Base-by-base conservation (phyloP, 1,140 invertebrate genomes). In the Hypsibius dujardini region DNA sequence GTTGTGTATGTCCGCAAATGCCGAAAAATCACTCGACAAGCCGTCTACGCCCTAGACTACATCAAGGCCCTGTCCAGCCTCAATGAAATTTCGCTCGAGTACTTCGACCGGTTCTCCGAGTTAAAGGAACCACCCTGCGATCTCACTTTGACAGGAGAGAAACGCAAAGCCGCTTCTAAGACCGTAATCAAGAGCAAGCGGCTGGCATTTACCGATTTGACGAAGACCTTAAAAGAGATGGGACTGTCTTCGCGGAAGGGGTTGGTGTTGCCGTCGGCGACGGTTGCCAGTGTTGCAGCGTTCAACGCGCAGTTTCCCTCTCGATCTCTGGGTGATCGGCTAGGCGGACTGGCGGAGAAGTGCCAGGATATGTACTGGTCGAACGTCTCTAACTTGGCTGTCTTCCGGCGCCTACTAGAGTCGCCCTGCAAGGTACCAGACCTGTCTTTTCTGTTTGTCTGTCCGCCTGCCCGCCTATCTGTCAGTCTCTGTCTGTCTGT, bases 351-450 rank as follows among this genome's bases (percentile, higher is more conserved):
- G 50, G 7, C 7, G 50, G 50, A 56, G 50, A 56, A 56, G n/a
- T 56, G 50, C 50, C 7, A 56, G n/a, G 50, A 56, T 7, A n/a
- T n/a, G 7, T 56, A 12, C 50, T 56, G 7, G 7, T 7, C 50
- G 7, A 56, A 56, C 50, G 7, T 12, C 50, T 7, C 50, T 3
- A 12, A 67, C 12, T 15, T 67, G 62, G 62, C 62, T 42, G 12
- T 67, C 42, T 67, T 67, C 42, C 62, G 42, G 7, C 62, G 62
- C 42, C 62, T 15, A 42, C 62, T 67, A 42, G 62, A 67, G 42
- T 7, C 12, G 42, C 62, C 62, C 3, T 12, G 3, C 42, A 12
- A 67, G 45, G 62, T 67, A 67, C 62, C 12, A 45, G 42, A 15
- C 7, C 3, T 67, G 62, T 67, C 62, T 42, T 67, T 7, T 28